Evolutionary conservation across 2,113 vertebrate species (phyloP).

Genomic region (Numida meleagris): DNA sequence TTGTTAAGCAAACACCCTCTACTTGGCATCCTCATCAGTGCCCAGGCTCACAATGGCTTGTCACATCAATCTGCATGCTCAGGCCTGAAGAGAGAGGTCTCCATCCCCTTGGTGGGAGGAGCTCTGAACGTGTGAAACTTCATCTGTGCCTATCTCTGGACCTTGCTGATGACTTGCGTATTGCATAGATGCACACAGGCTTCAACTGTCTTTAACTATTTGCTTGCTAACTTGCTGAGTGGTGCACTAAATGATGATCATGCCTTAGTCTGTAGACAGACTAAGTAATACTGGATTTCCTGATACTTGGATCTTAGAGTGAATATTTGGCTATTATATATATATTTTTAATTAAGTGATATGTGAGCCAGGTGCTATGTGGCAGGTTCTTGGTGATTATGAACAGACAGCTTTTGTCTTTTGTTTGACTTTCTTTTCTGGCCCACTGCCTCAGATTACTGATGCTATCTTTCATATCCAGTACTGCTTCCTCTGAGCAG

Average conservation of each 20-base stretch:
- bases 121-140: neutral
- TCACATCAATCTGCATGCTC: neutral
- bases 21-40: neutral
- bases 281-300: neutral
- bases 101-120: neutral
- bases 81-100: neutral
- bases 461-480: neutral
- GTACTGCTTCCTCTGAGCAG: neutral
- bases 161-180: accelerated
- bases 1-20: neutral
- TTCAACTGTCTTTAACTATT: neutral
- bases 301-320: neutral
- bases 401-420: neutral
- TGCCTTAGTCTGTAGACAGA: neutral
- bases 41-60: neutral
- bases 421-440: neutral
- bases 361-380: neutral
- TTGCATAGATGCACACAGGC: neutral
- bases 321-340: neutral
- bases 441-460: neutral
- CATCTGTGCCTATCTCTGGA: neutral
- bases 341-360: neutral
- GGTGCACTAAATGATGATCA: neutral
- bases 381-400: neutral
- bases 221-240: neutral